A percentile compares a stretch with the other conserved stretches of the same genome.
These are phyloP conservation scores for Dryobates pubescens DNA, from an alignment of 2,797 vertebrate species.

Conservation along the genomic window DNA sequence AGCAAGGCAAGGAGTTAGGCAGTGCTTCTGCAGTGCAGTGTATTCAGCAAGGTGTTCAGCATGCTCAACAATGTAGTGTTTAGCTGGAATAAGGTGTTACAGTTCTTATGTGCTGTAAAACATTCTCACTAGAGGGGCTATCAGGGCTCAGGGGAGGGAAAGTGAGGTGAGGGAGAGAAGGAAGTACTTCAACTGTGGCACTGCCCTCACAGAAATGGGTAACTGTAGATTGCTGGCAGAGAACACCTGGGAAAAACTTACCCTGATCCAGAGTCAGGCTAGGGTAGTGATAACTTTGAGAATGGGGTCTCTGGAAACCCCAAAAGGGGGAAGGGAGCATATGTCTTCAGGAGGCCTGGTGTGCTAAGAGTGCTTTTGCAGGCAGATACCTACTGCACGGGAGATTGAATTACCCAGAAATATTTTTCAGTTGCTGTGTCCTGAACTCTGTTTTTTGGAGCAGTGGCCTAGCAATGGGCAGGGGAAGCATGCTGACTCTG, in stretches of 20 bases:
- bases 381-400: background rate
- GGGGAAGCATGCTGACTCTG: background rate
- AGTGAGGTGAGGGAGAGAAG: fast-evolving
- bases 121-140: background rate
- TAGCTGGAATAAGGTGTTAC: background rate
- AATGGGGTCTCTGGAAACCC: background rate
- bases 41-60: background rate
- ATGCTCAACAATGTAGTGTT: background rate
- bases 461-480: background rate
- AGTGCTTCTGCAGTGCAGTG: background rate
- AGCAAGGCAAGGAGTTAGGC: background rate
- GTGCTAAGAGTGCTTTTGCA: background rate
- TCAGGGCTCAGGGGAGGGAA: fast-evolving
- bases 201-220: background rate
- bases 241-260: background rate
- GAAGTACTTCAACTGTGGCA: background rate
- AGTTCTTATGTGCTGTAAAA: background rate
- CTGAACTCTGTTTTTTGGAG: background rate
- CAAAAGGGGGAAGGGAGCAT: background rate
- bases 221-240: background rate
- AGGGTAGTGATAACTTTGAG: fast-evolving
- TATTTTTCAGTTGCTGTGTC: background rate
- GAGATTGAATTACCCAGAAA: background rate
- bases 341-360: background rate
- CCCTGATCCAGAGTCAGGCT: background rate